Base-by-base conservation (phyloP, 2,113 vertebrate species). In the Physeter macrocephalus region DNA sequence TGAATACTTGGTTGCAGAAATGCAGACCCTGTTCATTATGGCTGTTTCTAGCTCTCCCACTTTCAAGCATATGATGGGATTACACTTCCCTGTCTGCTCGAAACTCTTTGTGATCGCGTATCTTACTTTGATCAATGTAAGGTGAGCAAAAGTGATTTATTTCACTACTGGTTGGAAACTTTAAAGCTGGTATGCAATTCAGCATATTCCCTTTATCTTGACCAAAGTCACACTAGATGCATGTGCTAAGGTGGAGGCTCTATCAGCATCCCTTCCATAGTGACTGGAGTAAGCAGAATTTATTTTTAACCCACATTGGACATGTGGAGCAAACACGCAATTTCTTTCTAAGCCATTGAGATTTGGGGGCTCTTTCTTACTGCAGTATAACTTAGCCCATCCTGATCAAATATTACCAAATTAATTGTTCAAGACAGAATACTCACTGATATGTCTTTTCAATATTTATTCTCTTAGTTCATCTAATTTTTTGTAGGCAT, bases 341-440 rank as follows among this genome's bases (percentile, higher is more conserved):
- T 49, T 93, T 62, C 82, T n/a, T 88, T 77, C 10, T 72, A 77
- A 90, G 12, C 13, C 14, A 78, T 34, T 52, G 43, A 62, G 20
- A 78, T 93, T 78, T 52, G 6, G 59, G 39, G n/a, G 1, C 4
- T 39, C 4, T 88, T 96, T 89, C 67, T 88, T 88, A 46, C 20
- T 81, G 13, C 17, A 89, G 34, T 17, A 66, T 72, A 87, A 90
- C 7, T 67, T 87, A 87, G 27, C 9, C 3, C 13, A 66, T 52
- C 7, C 31, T 90, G 67, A 78, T 87, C 12, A 83, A 78, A 62
- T n/a, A 94, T 62, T 77, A 41, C 11, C 94, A 17, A 23, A 66
- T 94, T 64, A 96, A 80, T 93, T 96, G 92, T 90, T 96, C 23
- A 94, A 88, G 61, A 83, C 1, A 27, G 62, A 88, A 89, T 25